Evolutionary conservation across 1,140 invertebrate genomes (phyloP).

Genomic region (Hesperophylax magnus): DNA sequence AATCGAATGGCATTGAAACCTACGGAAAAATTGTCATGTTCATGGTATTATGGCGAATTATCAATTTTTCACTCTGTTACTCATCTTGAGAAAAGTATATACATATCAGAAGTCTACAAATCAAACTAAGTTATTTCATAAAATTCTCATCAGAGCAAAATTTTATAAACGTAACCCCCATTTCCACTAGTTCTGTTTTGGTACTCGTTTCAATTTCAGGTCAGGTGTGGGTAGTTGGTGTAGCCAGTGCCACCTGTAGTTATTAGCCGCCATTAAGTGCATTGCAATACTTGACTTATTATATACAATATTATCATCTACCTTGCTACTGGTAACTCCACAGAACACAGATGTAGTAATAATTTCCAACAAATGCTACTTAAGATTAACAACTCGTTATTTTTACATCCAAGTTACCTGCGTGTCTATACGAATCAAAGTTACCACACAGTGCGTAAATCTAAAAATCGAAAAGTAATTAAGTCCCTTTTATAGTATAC

Average conservation of each 20-base stretch:
- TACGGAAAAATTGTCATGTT: no score
- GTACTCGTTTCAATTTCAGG: conserved; percentile 16
- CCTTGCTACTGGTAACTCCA: neutral
- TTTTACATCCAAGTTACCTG: neutral
- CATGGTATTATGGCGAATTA: no score
- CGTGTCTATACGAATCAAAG: neutral
- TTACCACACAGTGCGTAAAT: conserved; percentile 9
- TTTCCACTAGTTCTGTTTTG: neutral
- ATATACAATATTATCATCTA: neutral
- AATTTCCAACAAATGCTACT: no score
- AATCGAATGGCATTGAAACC: no score
- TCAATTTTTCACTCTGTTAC: no score
- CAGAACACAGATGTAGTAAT: no score
- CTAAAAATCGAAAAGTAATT: neutral
- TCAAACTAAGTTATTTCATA: no score
- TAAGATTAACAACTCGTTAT: neutral
- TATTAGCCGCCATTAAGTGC: conserved; percentile 11
- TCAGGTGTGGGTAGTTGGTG: conserved; percentile 23
- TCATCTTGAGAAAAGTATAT: no score
- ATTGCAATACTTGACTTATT: conserved; percentile 26
- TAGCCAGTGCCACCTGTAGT: conserved; percentile 12
- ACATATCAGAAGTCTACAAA: no score
- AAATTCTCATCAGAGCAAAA: no score
- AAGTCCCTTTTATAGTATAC: no score
- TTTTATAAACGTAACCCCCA: neutral